Base-by-base conservation (phyloP, 2,797 vertebrate species). In the Siniperca scherzeri region DNA sequence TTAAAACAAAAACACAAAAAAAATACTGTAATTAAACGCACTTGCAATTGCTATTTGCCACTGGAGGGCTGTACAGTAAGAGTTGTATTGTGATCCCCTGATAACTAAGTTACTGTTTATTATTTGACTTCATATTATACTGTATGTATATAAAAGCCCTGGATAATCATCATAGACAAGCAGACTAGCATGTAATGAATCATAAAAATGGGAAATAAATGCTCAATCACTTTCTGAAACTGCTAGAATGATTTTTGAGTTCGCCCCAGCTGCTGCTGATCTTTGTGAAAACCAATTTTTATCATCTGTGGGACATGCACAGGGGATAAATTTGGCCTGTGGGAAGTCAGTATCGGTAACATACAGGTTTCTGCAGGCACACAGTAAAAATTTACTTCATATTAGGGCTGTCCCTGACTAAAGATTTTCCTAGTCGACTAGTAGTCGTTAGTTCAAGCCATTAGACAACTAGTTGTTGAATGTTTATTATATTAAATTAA, bases 211-310 rank as follows among this genome's bases (percentile, higher is more conserved):
- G 5, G 5, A 7, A 4, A 55, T n/a, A 62, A 46, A 48, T 5
- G 36, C 30, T 38, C 60, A 67, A 55, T 87, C 48, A 69, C n/a
- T 22, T 52, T 64, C 8, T 30, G 50, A 73, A 64, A 56, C 46
- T n/a, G 9, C 30, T 17, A 7, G 69, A 44, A 40, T 76, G 80
- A 70, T 82, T 73, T 36, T 7, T 40, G n/a, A 65, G 13, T 30
- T 25, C 10, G 50, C 52, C 48, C 30, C 25, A 70, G 38, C 64
- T 64, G 38, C 70, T 65, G 42, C 60, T 38, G 52, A 70, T 77
- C 73, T 82, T 77, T 75, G 73, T 30, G n/a, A 69, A 82, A 82
- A 84, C 19, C 59, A 62, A 66, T 77, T 68, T 77, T 48, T 27
- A 70, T 78, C 70, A 60, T 74, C 57, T 17, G 53, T 38, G 25